A percentile compares a stretch with the other conserved stretches of the same genome.
phyloP scores from a whole-genome alignment of 2,797 vertebrate genomes.

The Ctenochaetus hawaiiensis region DNA sequence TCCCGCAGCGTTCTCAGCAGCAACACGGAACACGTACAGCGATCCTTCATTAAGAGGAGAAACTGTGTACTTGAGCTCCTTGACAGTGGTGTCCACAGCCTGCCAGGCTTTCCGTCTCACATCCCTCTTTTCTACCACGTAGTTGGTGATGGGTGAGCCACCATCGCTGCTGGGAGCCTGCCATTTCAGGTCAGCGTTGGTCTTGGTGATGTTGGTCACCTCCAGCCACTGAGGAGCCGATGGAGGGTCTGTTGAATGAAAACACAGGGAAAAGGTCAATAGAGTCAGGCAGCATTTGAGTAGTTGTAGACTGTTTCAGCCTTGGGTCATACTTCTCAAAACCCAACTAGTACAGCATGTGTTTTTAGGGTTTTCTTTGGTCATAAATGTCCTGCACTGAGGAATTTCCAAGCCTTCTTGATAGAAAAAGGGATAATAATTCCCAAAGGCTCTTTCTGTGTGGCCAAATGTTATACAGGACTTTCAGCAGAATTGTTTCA shows the following conservation, averaged over 20 bases:
- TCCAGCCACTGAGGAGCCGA: constrained; percentile 96
- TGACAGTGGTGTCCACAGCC: constrained; percentile 95
- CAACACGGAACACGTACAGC: constrained; percentile 96
- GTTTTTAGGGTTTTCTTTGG: not conserved
- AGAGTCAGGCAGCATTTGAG: not conserved
- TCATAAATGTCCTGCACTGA: not conserved
- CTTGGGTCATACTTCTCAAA: too few relatives aligned
- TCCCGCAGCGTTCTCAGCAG: constrained; percentile 94
- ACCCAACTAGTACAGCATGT: not conserved
- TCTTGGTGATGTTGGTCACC: constrained; percentile 95
- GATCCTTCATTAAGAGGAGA: constrained; percentile 95
- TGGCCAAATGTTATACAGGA: not conserved
- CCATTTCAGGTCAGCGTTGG: constrained; percentile 94
- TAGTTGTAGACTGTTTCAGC: not conserved
- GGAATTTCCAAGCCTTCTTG: too few relatives aligned
- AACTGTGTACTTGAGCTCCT: constrained; percentile 95
- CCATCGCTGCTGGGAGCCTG: constrained; percentile 94
- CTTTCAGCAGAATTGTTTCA: not conserved
- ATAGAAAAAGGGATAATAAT: too few relatives aligned
- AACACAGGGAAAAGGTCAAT: not conserved
- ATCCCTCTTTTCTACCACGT: constrained; percentile 98
- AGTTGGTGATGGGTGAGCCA: constrained; percentile 98
- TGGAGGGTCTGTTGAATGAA: constrained; percentile 87
- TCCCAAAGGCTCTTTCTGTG: too few relatives aligned
- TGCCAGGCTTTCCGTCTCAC: constrained; percentile 97